A percentile compares a stretch with the other conserved stretches of the same genome.
phyloP scores from a whole-genome alignment of 1,140 invertebrate species.

The Drosophila truncata region DNA sequence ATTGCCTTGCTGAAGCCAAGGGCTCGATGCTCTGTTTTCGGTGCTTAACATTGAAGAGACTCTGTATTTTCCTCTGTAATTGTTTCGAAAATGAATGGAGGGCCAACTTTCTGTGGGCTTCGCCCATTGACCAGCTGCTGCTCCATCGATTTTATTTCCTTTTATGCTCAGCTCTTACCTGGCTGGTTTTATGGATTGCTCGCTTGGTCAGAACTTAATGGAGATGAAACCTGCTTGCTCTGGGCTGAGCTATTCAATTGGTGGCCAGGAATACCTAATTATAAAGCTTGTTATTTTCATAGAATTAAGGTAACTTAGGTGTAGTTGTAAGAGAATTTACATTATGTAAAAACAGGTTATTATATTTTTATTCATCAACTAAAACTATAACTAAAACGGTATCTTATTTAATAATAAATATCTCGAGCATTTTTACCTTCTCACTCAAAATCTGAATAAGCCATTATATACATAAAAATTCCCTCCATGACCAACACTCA shows the following conservation, averaged over 20 bases:
- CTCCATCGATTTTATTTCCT: conserved; percentile 35
- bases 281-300: not conserved
- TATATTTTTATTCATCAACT: not conserved
- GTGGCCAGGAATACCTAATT: conserved; percentile 10
- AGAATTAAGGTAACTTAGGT: not conserved
- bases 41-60: conserved; percentile 35
- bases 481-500: not conserved
- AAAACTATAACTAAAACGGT: not conserved
- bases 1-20: not conserved
- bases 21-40: conserved; percentile 28
- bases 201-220: conserved; percentile 34
- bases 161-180: conserved; percentile 28
- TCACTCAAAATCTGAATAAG: not conserved
- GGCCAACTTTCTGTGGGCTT: conserved; percentile 31
- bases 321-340: not conserved
- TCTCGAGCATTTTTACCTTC: no score
- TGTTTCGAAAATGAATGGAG: conserved; percentile 42
- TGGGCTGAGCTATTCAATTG: not conserved
- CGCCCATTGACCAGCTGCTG: conserved; percentile 31
- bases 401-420: not conserved
- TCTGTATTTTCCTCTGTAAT: conserved; percentile 35
- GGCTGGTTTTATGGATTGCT: conserved; percentile 26
- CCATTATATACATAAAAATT: not conserved
- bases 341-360: no score
- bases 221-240: conserved; percentile 6